Conservation (phyloP, 2,797 vertebrate genomes). For the Cryptoblepharus egeriae region DNA sequence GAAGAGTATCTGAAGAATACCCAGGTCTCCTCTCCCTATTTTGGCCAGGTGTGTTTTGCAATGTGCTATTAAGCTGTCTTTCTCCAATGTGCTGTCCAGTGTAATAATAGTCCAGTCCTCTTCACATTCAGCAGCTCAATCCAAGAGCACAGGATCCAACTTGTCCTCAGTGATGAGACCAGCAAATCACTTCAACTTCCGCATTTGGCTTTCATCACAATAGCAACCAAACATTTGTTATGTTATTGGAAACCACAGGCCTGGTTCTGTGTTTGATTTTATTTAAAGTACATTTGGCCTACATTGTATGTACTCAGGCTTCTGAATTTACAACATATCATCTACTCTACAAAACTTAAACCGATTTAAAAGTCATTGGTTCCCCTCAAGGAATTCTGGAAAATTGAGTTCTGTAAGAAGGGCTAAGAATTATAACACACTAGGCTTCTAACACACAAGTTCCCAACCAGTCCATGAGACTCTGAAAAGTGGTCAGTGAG, state of each 20-base stretch:
- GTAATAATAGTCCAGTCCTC: background rate
- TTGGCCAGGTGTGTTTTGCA: background rate
- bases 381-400: background rate
- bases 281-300: background rate
- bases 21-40: background rate
- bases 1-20: background rate
- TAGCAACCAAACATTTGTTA: constrained; percentile 5
- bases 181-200: background rate
- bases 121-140: background rate
- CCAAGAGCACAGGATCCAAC: background rate
- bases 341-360: background rate
- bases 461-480: too few relatives aligned
- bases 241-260: background rate
- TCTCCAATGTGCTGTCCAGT: background rate
- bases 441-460: too few relatives aligned
- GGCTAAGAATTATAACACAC: too few relatives aligned
- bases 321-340: background rate
- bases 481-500: too few relatives aligned
- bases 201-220: background rate
- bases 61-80: background rate
- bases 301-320: background rate
- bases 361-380: background rate
- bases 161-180: background rate
- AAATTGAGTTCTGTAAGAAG: background rate
- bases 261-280: background rate